Evolutionary conservation across 2,797 vertebrate species (phyloP), one percentile per base, ranked within the genome.

Genomic region (Loris lydekkerianus): DNA sequence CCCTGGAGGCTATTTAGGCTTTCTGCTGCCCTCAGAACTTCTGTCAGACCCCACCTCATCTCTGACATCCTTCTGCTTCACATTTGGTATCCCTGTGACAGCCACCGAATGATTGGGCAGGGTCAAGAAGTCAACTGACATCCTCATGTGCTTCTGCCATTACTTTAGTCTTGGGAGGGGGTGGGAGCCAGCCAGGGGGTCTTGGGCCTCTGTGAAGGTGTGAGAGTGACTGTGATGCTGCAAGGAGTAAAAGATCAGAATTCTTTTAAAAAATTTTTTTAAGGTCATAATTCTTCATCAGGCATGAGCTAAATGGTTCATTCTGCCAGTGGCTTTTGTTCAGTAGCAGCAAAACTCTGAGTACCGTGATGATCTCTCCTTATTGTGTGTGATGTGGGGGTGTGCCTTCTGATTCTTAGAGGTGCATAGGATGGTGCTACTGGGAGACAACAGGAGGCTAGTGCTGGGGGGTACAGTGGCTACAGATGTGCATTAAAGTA

Each of bases 1-100:
- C 99, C 99, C 99, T 4, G 76, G 99, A 98, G 99, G 97, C 97
- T 96, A 97, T 98, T 99, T 99, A 98, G 98, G 98, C 98, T 99
- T 98, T 99, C 98, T 98, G 91, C 98, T 98, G 98, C 98, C 98
- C 98, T 99, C 98, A 98, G 98, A 98, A 98, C 98, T 98, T 98
- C 98, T 95, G 96, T 98, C 98, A 96, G 97, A 98, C 98, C 98
- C 97, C 98, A 98, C 98, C 98, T 98, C 97, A 96, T 98, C 98
- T 98, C 98, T 98, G 98, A 99, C 98, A 99, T 98, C 98, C 98
- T 99, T 99, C 98, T 98, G 98, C 99, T 99, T 98, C 97, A 98
- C 98, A 99, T 98, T 99, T 99, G 98, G 98, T 96, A 98, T 99
- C 98, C 99, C 97, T 98, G 96, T 99, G 99, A 98, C 98, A 99